Percentiles rank a stretch among this genome's conserved stretches.
These are phyloP conservation scores for Phaethornis superciliosus DNA, from an alignment of 2,113 vertebrate species.

Conservation along the genomic window DNA sequence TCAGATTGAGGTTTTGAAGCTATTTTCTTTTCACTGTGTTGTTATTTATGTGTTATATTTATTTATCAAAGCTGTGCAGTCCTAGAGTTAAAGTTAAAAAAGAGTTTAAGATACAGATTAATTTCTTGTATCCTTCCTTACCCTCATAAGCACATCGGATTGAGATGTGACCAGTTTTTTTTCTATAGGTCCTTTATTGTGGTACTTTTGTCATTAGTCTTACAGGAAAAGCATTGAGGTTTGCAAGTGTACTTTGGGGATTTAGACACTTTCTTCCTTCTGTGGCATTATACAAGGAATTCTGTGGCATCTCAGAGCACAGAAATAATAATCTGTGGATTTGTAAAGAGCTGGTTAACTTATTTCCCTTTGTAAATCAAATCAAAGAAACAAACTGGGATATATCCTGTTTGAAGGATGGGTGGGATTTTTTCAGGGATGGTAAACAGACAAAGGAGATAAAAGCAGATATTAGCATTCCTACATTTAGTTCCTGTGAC, in stretches of 20 bases:
- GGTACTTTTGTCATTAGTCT: background rate
- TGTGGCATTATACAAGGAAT: background rate
- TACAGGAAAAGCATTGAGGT: background rate
- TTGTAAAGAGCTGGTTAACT: background rate
- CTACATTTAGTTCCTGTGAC: slow-evolving; percentile 64
- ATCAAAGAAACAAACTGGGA: slow-evolving; percentile 3
- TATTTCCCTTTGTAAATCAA: slow-evolving; percentile 20
- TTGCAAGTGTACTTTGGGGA: background rate
- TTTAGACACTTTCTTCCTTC: background rate
- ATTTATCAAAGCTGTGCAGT: slow-evolving; percentile 30
- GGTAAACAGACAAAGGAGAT: slow-evolving; percentile 17
- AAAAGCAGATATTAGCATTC: slow-evolving; percentile 66
- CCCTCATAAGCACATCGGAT: background rate
- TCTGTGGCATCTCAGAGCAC: background rate
- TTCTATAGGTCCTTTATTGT: background rate
- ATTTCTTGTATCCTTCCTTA: background rate
- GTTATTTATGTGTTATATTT: slow-evolving; percentile 48
- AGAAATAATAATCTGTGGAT: background rate
- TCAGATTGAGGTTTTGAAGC: slow-evolving; percentile 50
- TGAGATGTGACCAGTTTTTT: background rate
- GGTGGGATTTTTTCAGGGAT: background rate
- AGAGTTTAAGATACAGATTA: too few relatives aligned
- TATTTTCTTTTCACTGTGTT: slow-evolving; percentile 38
- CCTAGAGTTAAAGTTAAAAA: background rate
- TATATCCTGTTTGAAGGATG: background rate